These are phyloP conservation scores for Nezara viridula DNA, from an alignment of 2,888 invertebrate species.

Conservation along the genomic window DNA sequence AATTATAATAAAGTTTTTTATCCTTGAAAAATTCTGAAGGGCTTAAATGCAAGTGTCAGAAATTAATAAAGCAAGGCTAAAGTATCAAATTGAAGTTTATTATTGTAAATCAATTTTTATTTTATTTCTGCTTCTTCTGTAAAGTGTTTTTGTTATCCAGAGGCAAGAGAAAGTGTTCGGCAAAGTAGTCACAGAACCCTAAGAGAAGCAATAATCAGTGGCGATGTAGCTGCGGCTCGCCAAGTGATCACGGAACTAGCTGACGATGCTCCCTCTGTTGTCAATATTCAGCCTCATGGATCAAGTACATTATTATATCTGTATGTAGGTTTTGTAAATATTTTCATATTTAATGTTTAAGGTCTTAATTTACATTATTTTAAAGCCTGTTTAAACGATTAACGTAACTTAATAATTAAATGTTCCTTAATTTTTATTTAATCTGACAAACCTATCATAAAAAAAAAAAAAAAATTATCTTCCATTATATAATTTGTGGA, in stretches of 20 bases:
- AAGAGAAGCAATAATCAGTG: constrained; percentile 78
- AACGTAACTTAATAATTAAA: neutral
- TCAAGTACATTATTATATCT: constrained; percentile 89
- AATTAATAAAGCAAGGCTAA: too few relatives aligned
- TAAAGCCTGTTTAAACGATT: neutral
- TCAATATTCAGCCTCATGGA: constrained; percentile 90
- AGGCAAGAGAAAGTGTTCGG: constrained; percentile 81
- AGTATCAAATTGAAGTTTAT: too few relatives aligned
- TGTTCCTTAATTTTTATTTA: too few relatives aligned
- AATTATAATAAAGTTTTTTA: too few relatives aligned
- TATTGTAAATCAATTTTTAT: too few relatives aligned
- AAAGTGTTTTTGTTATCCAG: constrained; percentile 69
- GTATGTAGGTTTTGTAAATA: constrained; percentile 72
- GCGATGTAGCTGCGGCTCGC: constrained; percentile 78
- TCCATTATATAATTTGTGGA: neutral
- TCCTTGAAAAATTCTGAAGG: too few relatives aligned
- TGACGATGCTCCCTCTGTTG: constrained; percentile 78
- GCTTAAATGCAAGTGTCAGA: too few relatives aligned
- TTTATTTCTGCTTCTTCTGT: too few relatives aligned
- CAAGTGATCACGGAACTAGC: constrained; percentile 78
- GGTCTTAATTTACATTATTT: neutral
- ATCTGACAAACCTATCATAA: too few relatives aligned
- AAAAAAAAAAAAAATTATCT: neutral
- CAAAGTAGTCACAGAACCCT: constrained; percentile 82
- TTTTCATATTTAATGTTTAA: neutral